A percentile compares a stretch with the other conserved stretches of the same genome.
Evolutionary conservation across 2,888 invertebrate species (phyloP).

Genomic region (Antheraea yamamai): DNA sequence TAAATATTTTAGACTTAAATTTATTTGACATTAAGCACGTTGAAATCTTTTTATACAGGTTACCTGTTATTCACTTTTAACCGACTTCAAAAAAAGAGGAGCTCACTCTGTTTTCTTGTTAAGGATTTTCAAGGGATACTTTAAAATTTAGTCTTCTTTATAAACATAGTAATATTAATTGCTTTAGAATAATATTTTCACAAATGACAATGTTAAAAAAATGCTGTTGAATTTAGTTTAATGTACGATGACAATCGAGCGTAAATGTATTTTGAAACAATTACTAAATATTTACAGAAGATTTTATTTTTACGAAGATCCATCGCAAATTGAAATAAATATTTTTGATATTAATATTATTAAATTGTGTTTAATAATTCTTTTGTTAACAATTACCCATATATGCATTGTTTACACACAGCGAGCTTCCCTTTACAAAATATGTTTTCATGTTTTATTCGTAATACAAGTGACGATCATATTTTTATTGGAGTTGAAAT

Average conservation of each 20-base stretch:
- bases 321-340: background rate
- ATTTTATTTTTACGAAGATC: background rate
- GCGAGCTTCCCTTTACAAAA: background rate
- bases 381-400: background rate
- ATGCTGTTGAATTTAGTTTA: background rate
- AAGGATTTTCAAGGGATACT: background rate
- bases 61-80: background rate
- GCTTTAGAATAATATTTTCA: background rate
- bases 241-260: background rate
- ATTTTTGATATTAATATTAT: background rate
- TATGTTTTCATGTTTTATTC: background rate
- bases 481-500: background rate
- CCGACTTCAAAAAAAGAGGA: background rate
- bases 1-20: background rate
- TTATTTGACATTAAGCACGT: background rate
- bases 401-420: background rate
- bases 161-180: background rate
- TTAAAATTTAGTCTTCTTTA: background rate
- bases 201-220: background rate
- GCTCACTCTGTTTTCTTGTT: background rate
- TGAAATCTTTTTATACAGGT: conserved; percentile 2
- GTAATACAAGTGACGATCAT: background rate
- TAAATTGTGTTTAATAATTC: background rate
- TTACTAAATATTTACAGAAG: background rate
- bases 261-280: background rate